A percentile compares a stretch with the other conserved stretches of the same genome.
Evolutionary conservation across 2,888 invertebrate genomes (phyloP).

Genomic region (Machimus rusticus): DNA sequence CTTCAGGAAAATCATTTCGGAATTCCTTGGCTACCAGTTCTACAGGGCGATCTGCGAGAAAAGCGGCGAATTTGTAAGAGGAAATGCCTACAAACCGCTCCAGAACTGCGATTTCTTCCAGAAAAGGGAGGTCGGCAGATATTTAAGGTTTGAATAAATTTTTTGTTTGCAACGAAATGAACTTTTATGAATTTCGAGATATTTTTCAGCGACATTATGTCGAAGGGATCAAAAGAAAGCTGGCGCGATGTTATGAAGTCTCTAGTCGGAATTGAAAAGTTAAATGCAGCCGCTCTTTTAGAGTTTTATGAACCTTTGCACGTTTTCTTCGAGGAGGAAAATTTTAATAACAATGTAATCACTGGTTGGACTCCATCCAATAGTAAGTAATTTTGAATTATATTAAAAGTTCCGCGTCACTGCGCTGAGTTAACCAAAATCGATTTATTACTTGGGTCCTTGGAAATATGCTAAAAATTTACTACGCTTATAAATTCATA

Average conservation of each 20-base stretch:
- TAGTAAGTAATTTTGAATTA: constrained; percentile 34
- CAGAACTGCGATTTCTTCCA: constrained; percentile 86
- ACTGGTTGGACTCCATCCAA: constrained; percentile 66
- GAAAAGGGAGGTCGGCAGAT: constrained; percentile 77
- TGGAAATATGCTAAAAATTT: not conserved
- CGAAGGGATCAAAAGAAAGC: constrained; percentile 74
- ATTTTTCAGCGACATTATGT: constrained; percentile 67
- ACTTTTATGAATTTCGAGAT: not conserved
- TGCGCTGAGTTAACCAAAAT: not conserved
- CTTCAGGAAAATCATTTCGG: constrained; percentile 77
- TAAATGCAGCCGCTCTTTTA: constrained; percentile 77
- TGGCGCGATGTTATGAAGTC: constrained; percentile 84
- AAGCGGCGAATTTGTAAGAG: constrained; percentile 76
- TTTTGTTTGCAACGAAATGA: not conserved
- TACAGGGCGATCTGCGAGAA: constrained; percentile 77
- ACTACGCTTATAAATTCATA: not conserved
- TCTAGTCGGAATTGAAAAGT: constrained; percentile 74
- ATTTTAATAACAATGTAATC: constrained; percentile 68
- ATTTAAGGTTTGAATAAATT: constrained; percentile 65
- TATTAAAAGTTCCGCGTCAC: not conserved
- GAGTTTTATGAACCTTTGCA: constrained; percentile 81
- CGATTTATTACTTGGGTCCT: not conserved
- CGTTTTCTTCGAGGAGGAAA: constrained; percentile 74
- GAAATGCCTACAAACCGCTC: constrained; percentile 70
- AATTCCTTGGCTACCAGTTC: constrained; percentile 83